Evolutionary conservation across 2,797 vertebrate species (phyloP).

Genomic region (Vultur gryphus): DNA sequence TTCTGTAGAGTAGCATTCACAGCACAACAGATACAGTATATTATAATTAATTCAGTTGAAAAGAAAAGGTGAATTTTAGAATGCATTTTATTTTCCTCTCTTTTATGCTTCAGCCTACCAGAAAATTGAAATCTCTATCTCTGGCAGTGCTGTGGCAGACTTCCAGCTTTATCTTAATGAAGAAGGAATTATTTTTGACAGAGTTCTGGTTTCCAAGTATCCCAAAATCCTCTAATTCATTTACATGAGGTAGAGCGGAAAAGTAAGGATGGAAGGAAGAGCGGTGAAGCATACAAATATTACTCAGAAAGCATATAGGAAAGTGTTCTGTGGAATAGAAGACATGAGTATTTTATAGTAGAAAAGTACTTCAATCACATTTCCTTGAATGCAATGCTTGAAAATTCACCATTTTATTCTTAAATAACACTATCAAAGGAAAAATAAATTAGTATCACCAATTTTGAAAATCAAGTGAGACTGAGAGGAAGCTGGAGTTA

Average conservation of each 20-base stretch:
- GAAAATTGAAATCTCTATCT: slow-evolving; percentile 42
- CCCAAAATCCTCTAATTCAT: slow-evolving; percentile 19
- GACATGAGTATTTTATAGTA: neutral
- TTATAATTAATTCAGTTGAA: slow-evolving; percentile 25
- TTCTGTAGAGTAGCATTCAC: neutral
- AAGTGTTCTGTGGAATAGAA: neutral
- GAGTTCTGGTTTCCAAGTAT: slow-evolving; percentile 8
- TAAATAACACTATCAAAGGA: neutral
- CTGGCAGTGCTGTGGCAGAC: neutral
- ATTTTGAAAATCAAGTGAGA: slow-evolving; percentile 18
- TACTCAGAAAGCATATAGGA: neutral
- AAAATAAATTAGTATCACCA: neutral
- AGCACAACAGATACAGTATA: neutral
- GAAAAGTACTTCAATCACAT: neutral
- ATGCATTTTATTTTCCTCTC: slow-evolving; percentile 5
- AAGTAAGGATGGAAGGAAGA: neutral
- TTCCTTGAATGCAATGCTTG: neutral
- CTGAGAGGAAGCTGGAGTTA: neutral
- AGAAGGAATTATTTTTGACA: slow-evolving; percentile 22
- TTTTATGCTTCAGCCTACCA: slow-evolving; percentile 42
- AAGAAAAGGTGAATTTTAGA: slow-evolving; percentile 30
- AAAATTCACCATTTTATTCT: slow-evolving; percentile 39
- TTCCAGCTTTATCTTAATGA: slow-evolving; percentile 44
- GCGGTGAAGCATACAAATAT: neutral
- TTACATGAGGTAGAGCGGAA: neutral